A percentile compares a stretch with the other conserved stretches of the same genome.
These are phyloP conservation scores for Tetragonula carbonaria DNA, from an alignment of 2,888 invertebrate species.

Conservation along the genomic window DNA sequence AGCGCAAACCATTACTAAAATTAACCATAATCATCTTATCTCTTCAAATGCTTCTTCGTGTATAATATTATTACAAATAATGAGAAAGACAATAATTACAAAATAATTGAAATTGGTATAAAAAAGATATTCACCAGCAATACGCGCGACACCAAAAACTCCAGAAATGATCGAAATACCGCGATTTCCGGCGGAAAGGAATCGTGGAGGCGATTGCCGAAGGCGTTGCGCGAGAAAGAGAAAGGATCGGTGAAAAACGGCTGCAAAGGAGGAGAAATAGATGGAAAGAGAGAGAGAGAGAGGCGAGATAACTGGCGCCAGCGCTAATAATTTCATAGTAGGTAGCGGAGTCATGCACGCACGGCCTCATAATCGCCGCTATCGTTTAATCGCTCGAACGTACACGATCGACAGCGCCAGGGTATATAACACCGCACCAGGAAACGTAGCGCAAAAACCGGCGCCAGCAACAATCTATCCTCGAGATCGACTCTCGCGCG, in stretches of 20 bases:
- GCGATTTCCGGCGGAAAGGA: constrained; percentile 11
- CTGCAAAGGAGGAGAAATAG: constrained; percentile 29
- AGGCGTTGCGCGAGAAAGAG: constrained; percentile 20
- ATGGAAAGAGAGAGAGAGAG: constrained; percentile 25
- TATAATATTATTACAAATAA: no score
- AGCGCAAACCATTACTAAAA: background rate
- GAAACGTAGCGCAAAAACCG: constrained; percentile 47
- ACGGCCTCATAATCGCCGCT: constrained; percentile 67
- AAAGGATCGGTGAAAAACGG: constrained; percentile 35
- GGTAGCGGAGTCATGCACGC: constrained; percentile 65
- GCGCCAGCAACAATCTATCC: constrained; percentile 25
- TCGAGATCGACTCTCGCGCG: constrained; percentile 7
- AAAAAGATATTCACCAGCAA: no score
- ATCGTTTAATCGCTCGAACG: constrained; percentile 70
- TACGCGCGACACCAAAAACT: no score
- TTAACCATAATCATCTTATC: background rate
- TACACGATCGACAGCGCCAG: constrained; percentile 43
- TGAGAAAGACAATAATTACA: no score
- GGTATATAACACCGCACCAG: constrained; percentile 21
- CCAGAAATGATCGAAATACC: background rate
- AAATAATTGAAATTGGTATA: no score
- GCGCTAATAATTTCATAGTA: constrained; percentile 75
- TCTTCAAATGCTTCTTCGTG: background rate
- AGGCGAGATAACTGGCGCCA: constrained; percentile 74
- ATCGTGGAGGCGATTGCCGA: constrained; percentile 14